Percentiles rank a stretch among this genome's conserved stretches.
Evolutionary conservation across 2,113 vertebrate species (phyloP).

Genomic region (Alces alces): DNA sequence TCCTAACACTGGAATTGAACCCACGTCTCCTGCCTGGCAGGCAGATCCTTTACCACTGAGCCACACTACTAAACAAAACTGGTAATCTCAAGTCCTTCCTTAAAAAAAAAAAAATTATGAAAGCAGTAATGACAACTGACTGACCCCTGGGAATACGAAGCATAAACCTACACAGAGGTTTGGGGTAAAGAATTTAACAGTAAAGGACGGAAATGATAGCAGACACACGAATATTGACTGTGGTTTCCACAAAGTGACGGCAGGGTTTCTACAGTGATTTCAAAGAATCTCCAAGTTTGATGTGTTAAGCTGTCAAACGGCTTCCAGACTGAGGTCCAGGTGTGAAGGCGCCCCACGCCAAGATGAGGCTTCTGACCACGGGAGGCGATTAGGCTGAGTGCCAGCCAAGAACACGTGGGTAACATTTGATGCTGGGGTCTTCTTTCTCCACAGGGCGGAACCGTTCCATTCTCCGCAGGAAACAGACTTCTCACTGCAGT

Average conservation of each 20-base stretch:
- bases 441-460: not conserved
- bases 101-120: not conserved
- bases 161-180: fast-evolving
- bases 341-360: not conserved
- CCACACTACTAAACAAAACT: not conserved
- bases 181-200: not conserved
- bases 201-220: not conserved
- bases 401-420: not conserved
- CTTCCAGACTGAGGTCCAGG: not conserved
- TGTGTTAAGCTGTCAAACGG: not conserved
- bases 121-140: not conserved
- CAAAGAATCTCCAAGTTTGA: not conserved
- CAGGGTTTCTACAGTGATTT: not conserved
- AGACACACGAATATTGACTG: not conserved
- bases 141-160: no score
- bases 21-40: not conserved
- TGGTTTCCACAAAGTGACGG: not conserved
- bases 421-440: not conserved
- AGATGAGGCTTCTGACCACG: not conserved
- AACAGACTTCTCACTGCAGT: not conserved
- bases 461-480: not conserved
- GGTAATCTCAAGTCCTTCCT: not conserved
- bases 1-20: not conserved
- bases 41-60: not conserved
- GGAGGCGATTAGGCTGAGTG: not conserved